Base-by-base conservation (phyloP, 1,140 invertebrate species). In the Druon quercuslanigerum region DNA sequence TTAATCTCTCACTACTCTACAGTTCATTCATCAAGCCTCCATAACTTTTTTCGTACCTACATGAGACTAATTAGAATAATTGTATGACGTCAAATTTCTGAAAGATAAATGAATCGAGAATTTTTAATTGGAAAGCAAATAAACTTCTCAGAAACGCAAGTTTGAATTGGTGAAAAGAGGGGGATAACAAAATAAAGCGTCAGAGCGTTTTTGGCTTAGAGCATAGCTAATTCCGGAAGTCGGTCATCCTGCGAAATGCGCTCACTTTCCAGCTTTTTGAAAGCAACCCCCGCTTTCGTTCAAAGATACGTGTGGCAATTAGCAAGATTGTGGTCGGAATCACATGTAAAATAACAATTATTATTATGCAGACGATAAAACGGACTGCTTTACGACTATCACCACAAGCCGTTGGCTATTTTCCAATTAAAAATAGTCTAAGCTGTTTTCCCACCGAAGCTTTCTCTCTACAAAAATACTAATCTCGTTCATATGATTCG, bases 101-200 rank as follows among this genome's bases (percentile, higher is more conserved):
- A 11, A 46, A 46, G 40, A 46, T 11, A 46, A 46, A 46, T 46
- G 2, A 11, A 46, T 8, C 40, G 2, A 46, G 8, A 46, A 7
- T 66, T 75, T 60, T 75, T 71, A 72, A 86, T 86, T 77, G 75
- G 78, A 84, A 79, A 80, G 76, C 73, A 56, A 66, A 11, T 40
- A 66, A 66, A 66, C 25, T 33, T n/a, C 60, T 16, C 60, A 40
- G 71, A 71, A 71, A 71, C 54, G 79, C 83, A 87, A 87, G 85
- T 87, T 87, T 87, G 85, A 82, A 87, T 87, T 87, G 86, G 85
- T 87, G 85, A 76, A 77, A 33, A 72, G 78, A 33, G 74, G 79
- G 79, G 16, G 16, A 1, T 66, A 60, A 71, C 71, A 54, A 57
- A 46, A n/a, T 51, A 66, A 40, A 16, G 33, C n/a, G n/a, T 33